phyloP scores from a whole-genome alignment of 2,797 vertebrate species.

The Anguilla obscura region DNA sequence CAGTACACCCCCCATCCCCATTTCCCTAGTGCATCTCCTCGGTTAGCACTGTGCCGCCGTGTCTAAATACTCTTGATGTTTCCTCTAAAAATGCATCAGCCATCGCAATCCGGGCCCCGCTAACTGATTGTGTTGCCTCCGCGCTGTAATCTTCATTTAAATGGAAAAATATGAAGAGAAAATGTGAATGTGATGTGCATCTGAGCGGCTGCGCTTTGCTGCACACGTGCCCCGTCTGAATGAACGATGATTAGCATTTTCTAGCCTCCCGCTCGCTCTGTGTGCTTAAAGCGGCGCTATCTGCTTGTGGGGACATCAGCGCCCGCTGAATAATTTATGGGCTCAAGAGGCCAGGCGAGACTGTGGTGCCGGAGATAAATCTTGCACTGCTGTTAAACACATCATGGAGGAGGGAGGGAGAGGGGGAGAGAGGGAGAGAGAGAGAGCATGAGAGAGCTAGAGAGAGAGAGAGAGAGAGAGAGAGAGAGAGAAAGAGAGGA shows the following conservation, averaged over 20 bases:
- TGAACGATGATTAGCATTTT: conserved; percentile 53
- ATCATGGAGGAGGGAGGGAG: conserved; percentile 45
- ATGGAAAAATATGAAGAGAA: conserved; percentile 33
- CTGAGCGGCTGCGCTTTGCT: conserved; percentile 38
- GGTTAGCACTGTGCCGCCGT: not conserved
- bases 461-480: not conserved
- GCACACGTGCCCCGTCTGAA: conserved; percentile 43
- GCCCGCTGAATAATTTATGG: conserved; percentile 68
- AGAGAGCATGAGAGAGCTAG: not conserved
- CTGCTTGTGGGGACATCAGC: conserved; percentile 55
- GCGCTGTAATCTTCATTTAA: conserved; percentile 46
- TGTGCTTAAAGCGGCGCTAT: conserved; percentile 55
- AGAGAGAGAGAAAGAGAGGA: not conserved
- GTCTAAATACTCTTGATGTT: conserved; percentile 30
- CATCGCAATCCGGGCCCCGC: conserved; percentile 31
- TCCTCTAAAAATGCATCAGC: conserved; percentile 38
- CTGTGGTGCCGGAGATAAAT: conserved; percentile 63
- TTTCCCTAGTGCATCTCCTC: not conserved
- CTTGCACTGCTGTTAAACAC: conserved; percentile 57
- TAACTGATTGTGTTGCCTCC: conserved; percentile 44
- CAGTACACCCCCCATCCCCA: not conserved
- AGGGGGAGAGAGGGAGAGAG: conserved; percentile 23
- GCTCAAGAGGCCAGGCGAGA: conserved; percentile 61
- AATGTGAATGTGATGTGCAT: conserved; percentile 32
- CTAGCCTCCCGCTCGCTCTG: conserved; percentile 38